These are phyloP conservation scores for Serripes groenlandicus DNA, from an alignment of 2,888 invertebrate genomes.

Conservation along the genomic window DNA sequence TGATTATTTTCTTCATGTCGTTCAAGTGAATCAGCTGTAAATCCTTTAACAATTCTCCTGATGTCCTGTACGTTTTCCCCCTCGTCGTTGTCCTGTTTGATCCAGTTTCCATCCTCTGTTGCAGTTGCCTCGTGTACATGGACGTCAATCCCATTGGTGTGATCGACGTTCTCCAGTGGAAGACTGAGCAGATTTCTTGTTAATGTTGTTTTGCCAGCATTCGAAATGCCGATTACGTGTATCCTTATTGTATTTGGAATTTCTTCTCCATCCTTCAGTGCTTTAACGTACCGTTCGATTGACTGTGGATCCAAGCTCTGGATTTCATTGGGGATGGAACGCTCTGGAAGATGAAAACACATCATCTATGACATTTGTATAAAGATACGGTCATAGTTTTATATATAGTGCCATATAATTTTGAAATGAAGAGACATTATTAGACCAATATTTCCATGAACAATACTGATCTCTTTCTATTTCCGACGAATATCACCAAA, in stretches of 20 bases:
- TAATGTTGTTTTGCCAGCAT: conserved; percentile 23
- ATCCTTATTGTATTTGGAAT: conserved; percentile 5
- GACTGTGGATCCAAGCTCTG: conserved; percentile 13
- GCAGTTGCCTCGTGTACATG: not conserved
- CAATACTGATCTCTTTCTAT: too few relatives aligned
- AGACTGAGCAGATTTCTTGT: conserved; percentile 15
- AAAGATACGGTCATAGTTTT: too few relatives aligned
- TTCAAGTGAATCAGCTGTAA: too few relatives aligned
- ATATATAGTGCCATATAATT: too few relatives aligned
- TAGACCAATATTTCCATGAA: too few relatives aligned
- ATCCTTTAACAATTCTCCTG: conserved; percentile 3
- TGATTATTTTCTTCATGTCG: too few relatives aligned
- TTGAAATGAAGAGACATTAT: too few relatives aligned
- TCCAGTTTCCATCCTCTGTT: conserved; percentile 15
- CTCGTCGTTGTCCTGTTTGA: not conserved
- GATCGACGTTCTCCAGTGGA: conserved; percentile 4
- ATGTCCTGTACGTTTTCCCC: not conserved
- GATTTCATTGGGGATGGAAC: conserved; percentile 15
- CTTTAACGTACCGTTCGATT: conserved; percentile 16
- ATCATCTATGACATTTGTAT: not conserved
- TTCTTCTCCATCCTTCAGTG: conserved; percentile 12
- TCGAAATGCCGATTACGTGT: conserved; percentile 15
- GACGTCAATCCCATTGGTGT: conserved; percentile 33
- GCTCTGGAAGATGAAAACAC: conserved; percentile 1
- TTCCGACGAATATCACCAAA: too few relatives aligned